These are phyloP conservation scores for Hydrophis major DNA, from an alignment of 2,797 vertebrate genomes.

Conservation along the genomic window DNA sequence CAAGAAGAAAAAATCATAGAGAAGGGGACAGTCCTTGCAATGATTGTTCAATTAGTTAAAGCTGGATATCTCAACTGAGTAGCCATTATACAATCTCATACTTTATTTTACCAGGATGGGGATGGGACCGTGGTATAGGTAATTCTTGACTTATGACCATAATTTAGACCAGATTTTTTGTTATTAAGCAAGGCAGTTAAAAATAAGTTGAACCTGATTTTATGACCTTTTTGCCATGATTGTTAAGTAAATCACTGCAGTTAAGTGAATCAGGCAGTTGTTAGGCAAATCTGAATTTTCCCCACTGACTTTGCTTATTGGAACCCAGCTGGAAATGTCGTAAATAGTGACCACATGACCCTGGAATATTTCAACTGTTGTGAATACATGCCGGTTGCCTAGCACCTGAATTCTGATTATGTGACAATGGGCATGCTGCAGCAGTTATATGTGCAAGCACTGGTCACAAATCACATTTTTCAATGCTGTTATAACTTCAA, in stretches of 20 bases:
- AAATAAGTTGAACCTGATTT: not conserved
- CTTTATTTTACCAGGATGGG: not conserved
- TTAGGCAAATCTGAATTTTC: not conserved
- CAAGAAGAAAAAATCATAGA: not conserved
- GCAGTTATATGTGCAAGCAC: not conserved
- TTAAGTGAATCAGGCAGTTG: not conserved
- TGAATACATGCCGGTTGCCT: not conserved
- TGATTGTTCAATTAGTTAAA: not conserved
- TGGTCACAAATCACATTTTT: not conserved
- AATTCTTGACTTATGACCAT: not conserved
- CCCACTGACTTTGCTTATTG: not conserved
- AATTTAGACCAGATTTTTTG: not conserved
- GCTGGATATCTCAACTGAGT: not conserved
- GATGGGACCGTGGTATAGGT: not conserved
- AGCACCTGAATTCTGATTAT: not conserved
- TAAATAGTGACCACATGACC: not conserved
- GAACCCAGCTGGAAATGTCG: not conserved
- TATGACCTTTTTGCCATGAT: not conserved
- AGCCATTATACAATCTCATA: not conserved
- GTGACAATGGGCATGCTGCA: not conserved
- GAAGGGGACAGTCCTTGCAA: not conserved
- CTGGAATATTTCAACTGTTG: not conserved
- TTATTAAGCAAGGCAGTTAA: not conserved
- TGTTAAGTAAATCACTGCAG: not conserved
- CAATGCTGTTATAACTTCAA: not conserved